phyloP scores from a whole-genome alignment of 2,888 invertebrate species.

The Hesperia comma region DNA sequence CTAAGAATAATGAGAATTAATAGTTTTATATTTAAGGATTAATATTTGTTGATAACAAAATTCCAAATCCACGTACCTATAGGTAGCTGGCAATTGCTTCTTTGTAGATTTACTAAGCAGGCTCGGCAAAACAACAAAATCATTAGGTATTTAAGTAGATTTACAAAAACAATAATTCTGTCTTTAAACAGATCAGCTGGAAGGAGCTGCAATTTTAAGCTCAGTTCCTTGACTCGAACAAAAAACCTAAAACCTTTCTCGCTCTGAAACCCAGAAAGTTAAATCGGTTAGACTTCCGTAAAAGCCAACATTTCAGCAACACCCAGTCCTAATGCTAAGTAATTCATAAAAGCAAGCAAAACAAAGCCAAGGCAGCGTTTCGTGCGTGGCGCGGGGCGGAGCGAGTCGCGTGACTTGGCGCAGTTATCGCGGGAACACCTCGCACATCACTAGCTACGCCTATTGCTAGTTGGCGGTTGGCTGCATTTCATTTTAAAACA shows the following conservation, averaged over 20 bases:
- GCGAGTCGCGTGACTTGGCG: constrained; percentile 73
- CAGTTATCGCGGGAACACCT: constrained; percentile 79
- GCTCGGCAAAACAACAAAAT: too few relatives aligned
- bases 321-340: constrained; percentile 21
- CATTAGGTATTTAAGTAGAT: too few relatives aligned
- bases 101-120: too few relatives aligned
- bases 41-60: too few relatives aligned
- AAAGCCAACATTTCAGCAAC: constrained; percentile 18
- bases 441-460: constrained; percentile 79
- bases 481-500: constrained; percentile 47
- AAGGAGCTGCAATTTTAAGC: too few relatives aligned
- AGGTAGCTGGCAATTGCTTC: too few relatives aligned
- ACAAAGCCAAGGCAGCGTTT: constrained; percentile 30
- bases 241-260: not conserved
- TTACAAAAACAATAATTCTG: too few relatives aligned
- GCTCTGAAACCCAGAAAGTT: not conserved
- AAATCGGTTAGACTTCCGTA: constrained; percentile 13
- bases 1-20: too few relatives aligned
- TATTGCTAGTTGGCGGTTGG: constrained; percentile 63
- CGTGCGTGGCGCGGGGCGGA: constrained; percentile 79
- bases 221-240: not conserved
- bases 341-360: constrained; percentile 43
- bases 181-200: too few relatives aligned
- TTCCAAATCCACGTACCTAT: too few relatives aligned
- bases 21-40: too few relatives aligned